Conservation (phyloP, 2,113 vertebrate genomes). For the Brevimyrus niger region DNA sequence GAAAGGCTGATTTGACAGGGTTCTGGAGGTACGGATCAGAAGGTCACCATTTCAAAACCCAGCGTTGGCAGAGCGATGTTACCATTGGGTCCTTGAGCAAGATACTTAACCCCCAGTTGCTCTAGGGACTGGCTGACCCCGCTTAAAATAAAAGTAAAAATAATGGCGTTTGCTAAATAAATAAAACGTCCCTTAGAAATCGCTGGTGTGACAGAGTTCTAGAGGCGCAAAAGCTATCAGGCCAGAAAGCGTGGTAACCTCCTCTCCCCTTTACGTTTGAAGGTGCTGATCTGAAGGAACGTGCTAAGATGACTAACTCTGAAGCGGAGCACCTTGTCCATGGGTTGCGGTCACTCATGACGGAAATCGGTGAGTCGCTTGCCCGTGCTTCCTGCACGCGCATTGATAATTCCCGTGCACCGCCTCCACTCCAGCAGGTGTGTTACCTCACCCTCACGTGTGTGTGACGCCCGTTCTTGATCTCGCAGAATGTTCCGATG, state of each 20-base stretch:
- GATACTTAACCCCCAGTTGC: background rate
- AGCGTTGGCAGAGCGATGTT: background rate
- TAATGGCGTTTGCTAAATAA: background rate
- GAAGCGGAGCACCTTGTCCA: constrained; percentile 79
- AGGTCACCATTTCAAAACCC: background rate
- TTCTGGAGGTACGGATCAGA: background rate
- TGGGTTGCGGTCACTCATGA: constrained; percentile 80
- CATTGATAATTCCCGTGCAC: background rate
- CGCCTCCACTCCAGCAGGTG: background rate
- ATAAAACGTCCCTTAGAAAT: background rate
- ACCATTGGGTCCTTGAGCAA: background rate
- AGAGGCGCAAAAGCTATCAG: background rate
- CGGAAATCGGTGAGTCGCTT: constrained; percentile 77
- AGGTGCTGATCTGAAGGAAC: constrained; percentile 93
- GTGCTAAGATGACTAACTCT: constrained; percentile 70
- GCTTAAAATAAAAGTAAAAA: background rate
- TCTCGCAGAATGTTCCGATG: background rate
- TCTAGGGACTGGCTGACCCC: background rate
- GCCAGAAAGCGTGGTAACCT: background rate
- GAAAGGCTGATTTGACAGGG: background rate
- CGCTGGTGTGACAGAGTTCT: background rate
- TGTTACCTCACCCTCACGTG: background rate
- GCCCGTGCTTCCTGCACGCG: background rate
- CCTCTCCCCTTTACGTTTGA: background rate
- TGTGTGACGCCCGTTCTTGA: background rate